A percentile compares a stretch with the other conserved stretches of the same genome.
phyloP scores from a whole-genome alignment of 2,797 vertebrate species.

The Galaxias olidus region DNA sequence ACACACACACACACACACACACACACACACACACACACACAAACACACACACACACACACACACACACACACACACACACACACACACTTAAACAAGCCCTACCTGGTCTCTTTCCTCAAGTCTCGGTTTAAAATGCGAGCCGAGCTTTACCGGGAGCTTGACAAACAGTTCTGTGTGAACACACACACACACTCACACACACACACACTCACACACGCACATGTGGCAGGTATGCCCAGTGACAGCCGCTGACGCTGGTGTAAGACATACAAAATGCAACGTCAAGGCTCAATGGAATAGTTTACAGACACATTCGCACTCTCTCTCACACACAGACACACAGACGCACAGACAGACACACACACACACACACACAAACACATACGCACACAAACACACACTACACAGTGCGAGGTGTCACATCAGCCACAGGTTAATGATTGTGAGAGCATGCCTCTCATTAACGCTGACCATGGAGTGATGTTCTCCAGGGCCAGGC shows the following conservation, averaged over 20 bases:
- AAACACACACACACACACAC: conserved; percentile 13
- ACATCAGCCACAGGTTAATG: too few species aligned
- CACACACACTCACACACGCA: too few species aligned
- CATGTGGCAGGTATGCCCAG: conserved; percentile 11
- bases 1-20: conserved; percentile 10
- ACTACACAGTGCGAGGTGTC: not conserved
- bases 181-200: conserved; percentile 13
- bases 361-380: too few species aligned
- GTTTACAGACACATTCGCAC: conserved; percentile 13
- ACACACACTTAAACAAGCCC: not conserved
- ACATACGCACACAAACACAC: not conserved
- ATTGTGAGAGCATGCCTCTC: conserved; percentile 39
- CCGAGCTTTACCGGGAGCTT: not conserved
- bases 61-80: conserved; percentile 15
- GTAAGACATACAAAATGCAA: conserved; percentile 7
- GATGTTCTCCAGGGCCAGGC: conserved; percentile 34
- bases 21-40: conserved; percentile 2
- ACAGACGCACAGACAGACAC: too few species aligned
- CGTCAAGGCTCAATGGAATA: too few species aligned
- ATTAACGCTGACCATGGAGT: conserved; percentile 48
- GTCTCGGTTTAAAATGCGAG: too few species aligned
- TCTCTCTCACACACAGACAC: not conserved
- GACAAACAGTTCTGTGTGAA: conserved; percentile 5
- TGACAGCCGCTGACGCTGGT: conserved; percentile 5
- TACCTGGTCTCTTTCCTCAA: too few species aligned